Evolutionary conservation across 2,888 invertebrate species (phyloP), one percentile per base, ranked within the genome.

Genomic region (Ctena decussata): DNA sequence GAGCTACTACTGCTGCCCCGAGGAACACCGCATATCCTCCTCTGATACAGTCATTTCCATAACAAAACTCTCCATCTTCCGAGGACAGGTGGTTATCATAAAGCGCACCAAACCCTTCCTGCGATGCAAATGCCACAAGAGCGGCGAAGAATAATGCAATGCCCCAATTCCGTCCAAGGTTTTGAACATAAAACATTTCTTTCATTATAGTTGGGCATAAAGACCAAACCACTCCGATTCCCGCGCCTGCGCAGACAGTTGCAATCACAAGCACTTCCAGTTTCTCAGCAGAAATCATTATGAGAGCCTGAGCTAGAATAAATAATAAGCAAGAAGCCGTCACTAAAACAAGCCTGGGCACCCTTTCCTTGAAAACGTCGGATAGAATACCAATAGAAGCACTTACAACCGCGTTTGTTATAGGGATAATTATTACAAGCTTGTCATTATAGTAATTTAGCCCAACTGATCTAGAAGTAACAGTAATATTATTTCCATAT

Each of bases 111-210:
- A 85, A 91, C 5, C 70, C 30, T 76, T 85, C 84, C 71, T 91
- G 90, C 8, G 79, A 71, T 0, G 72, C 89, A 24, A 89, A 77
- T 21, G 87, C 90, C n/a, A 90, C 46, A 6, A 89, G 27, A 2
- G 90, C 77, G 0, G 86, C 84, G 5, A 89, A 35, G 21, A 91
- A 60, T 15, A 91, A 60, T 0, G 87, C 80, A 39, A 90, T 89
- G 21, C 91, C 91, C 91, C 91, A 91, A 70, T 91, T 91, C 21
- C 91, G 76, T 27, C 91, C 89, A 21, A 91, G 57, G 53, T 90
- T 85, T 11, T 77, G 80, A 0, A 91, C 78, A 75, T 79, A 80
- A 73, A 91, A 90, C 71, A 49, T 78, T 74, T 91, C 91, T 72
- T 88, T 87, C 79, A 90, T 84, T 12, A 90, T 83, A 5, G 90